These are phyloP conservation scores for Tor tambroides DNA, from an alignment of 2,113 vertebrate genomes.

Conservation along the genomic window DNA sequence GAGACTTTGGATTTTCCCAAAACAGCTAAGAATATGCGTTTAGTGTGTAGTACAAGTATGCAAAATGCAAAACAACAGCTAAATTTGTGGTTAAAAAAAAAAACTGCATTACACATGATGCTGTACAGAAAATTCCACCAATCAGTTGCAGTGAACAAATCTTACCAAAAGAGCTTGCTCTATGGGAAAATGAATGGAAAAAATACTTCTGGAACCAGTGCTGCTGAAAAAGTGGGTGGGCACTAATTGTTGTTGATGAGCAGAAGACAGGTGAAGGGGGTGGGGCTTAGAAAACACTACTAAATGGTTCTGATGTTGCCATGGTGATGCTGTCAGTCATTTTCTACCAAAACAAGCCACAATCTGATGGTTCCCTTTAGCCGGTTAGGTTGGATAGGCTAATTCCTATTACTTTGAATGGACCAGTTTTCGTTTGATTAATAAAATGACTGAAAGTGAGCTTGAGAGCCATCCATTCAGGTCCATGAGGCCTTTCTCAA, in stretches of 20 bases:
- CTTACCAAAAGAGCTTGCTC: too few species aligned
- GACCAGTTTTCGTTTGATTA: not conserved
- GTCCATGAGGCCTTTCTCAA: not conserved
- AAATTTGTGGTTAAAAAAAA: too few species aligned
- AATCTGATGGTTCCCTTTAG: not conserved
- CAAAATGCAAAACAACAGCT: too few species aligned
- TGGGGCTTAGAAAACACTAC: not conserved
- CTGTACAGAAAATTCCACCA: too few species aligned
- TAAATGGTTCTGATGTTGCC: not conserved
- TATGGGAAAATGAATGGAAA: too few species aligned
- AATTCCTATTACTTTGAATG: not conserved
- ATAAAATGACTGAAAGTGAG: not conserved
- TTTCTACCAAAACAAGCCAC: not conserved
- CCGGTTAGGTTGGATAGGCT: not conserved
- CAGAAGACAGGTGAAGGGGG: conserved; percentile 21
- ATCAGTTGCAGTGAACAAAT: too few species aligned
- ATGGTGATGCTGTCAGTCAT: not conserved
- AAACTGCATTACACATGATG: too few species aligned
- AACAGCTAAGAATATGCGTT: too few species aligned
- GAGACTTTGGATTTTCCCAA: not conserved
- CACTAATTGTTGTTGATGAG: not conserved
- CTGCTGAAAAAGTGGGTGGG: too few species aligned
- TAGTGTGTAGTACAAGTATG: too few species aligned
- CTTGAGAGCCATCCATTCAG: conserved; percentile 3
- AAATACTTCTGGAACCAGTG: too few species aligned